These are phyloP conservation scores for Antheraea assamensis DNA, from an alignment of 2,888 invertebrate genomes.

Conservation along the genomic window DNA sequence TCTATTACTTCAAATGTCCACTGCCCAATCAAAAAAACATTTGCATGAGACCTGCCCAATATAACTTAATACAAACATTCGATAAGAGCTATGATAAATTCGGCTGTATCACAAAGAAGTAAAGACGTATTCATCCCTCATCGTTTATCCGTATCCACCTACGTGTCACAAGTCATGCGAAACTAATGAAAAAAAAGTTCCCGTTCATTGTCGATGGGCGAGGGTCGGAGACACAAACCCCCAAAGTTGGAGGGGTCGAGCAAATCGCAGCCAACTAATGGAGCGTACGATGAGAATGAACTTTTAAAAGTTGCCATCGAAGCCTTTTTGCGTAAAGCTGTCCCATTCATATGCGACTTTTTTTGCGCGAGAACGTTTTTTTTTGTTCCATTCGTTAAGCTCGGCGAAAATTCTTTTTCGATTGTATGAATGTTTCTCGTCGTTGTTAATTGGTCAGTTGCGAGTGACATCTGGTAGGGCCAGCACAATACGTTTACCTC, in stretches of 20 bases:
- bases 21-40: neutral
- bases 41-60: neutral
- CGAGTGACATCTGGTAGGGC: neutral
- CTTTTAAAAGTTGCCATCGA: constrained; percentile 60
- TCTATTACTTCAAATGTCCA: neutral
- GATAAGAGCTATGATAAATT: neutral
- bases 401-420: neutral
- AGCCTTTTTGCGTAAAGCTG: constrained; percentile 32
- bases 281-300: constrained; percentile 63
- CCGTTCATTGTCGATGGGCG: constrained; percentile 60
- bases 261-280: constrained; percentile 70
- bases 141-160: constrained; percentile 22
- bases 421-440: neutral
- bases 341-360: constrained; percentile 17
- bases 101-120: neutral
- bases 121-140: constrained; percentile 16
- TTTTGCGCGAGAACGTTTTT: neutral
- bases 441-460: neutral
- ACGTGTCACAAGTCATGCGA: constrained; percentile 47
- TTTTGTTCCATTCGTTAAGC: neutral
- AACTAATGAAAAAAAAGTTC: constrained; percentile 56
- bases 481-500: too few species aligned
- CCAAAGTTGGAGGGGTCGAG: constrained; percentile 58
- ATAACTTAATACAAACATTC: neutral
- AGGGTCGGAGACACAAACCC: constrained; percentile 44